Base-by-base conservation (phyloP, 2,888 invertebrate species). In the Tetranychus piercei region DNA sequence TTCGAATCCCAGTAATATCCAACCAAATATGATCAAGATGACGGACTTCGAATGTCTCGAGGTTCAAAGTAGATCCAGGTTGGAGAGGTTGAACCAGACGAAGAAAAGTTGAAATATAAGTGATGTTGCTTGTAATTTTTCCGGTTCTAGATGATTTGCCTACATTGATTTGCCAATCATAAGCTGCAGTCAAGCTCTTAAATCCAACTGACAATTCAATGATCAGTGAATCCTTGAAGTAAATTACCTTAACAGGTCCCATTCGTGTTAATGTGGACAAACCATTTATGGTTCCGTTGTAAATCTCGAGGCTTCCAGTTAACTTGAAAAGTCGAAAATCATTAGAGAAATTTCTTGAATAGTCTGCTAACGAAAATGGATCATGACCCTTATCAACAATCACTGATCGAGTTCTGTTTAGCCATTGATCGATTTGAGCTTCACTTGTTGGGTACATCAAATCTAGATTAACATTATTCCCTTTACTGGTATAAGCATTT, bases 241-340 rank as follows among this genome's bases (percentile, higher is more conserved):
- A 79, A 1, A 75, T 76, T 18, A 77, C 76, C 1, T 75, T 75
- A 15, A 80, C 77, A 43, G 78, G 77, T 0, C 79, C 80, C 6
- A 77, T 78, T 20, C 80, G 86, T 81, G 91, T 89, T 80, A 94
- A 88, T 6, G 90, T 90, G 0, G 91, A 88, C 74, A 90, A 82
- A 0, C 93, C 93, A 64, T 86, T 87, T 18, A 92, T 81, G 88
- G 89, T 90, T 0, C 91, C 91, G 78, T 91, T 87, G 0, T 86
- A 84, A 77, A 91, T 85, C 73, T 87, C 86, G 0, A 91, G 84
- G 67, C 89, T 83, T 20, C 90, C 90, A 6, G 76, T 71, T 20
- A 79, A 72, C 15, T 72, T 76, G 6, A 79, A 74, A 20, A 78
- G 76, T 1, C 79, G 72, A 7, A 79, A 22, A 5, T 76, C 69